Percentiles rank a stretch among this genome's conserved stretches.
These are phyloP conservation scores for Cuculus canorus DNA, from an alignment of 2,797 vertebrate genomes.

Conservation along the genomic window DNA sequence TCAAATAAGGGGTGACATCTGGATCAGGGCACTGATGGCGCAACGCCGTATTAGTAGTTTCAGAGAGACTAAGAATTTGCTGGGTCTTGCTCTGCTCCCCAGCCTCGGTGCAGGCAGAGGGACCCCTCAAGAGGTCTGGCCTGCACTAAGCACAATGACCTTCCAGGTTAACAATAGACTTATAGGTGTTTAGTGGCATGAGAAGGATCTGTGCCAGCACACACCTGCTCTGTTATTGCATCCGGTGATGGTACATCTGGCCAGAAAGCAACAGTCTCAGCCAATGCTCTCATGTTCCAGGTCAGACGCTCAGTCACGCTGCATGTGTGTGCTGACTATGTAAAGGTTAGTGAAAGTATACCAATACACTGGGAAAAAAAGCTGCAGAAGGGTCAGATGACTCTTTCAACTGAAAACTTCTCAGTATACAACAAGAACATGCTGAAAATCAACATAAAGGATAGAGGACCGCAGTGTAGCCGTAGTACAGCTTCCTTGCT, in stretches of 20 bases:
- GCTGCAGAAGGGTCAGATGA: neutral
- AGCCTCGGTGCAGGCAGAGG: neutral
- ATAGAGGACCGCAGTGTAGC: neutral
- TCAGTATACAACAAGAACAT: neutral
- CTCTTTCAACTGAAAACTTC: neutral
- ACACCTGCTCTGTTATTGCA: neutral
- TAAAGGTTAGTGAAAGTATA: neutral
- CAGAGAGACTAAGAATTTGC: neutral
- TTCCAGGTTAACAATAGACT: neutral
- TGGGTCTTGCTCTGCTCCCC: neutral
- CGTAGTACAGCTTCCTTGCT: neutral
- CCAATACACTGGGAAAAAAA: neutral
- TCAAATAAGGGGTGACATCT: neutral
- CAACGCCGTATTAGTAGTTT: neutral
- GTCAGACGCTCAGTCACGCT: fast-evolving
- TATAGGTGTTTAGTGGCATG: neutral
- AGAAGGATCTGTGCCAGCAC: neutral
- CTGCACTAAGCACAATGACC: neutral
- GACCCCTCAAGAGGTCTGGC: neutral
- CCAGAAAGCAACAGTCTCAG: neutral
- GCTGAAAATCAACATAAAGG: neutral
- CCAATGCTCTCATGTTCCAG: neutral
- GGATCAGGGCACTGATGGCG: neutral
- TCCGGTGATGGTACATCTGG: neutral
- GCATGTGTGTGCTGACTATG: neutral